Percentiles rank a stretch among this genome's conserved stretches.
phyloP scores from a whole-genome alignment of 2,113 vertebrate species.

The Crotalus horridus region DNA sequence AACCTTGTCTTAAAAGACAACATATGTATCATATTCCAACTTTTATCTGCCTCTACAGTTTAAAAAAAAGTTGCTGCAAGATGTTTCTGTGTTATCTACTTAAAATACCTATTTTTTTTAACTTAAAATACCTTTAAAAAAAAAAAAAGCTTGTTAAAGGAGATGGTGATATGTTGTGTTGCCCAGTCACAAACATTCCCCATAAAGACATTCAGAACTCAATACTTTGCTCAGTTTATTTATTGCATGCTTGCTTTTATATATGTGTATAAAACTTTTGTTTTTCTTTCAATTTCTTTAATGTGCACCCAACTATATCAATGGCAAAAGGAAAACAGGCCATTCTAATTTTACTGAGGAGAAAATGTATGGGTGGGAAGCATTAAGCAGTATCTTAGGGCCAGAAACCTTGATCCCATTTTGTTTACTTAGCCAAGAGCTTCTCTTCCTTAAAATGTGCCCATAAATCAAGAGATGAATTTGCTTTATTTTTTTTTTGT shows the following conservation, averaged over 20 bases:
- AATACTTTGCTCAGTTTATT: neutral
- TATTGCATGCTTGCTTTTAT: neutral
- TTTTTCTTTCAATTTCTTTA: neutral
- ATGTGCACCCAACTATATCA: neutral
- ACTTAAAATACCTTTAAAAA: too few species aligned
- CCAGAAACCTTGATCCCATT: neutral
- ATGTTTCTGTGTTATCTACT: neutral
- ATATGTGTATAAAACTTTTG: neutral
- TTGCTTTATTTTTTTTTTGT: neutral
- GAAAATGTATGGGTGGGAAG: neutral
- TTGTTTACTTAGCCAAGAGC: neutral
- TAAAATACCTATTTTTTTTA: neutral
- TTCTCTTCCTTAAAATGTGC: neutral
- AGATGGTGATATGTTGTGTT: neutral
- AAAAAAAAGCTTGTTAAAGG: neutral
- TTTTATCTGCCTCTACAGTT: slow-evolving; percentile 40
- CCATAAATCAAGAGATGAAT: neutral
- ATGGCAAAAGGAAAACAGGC: neutral
- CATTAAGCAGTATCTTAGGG: neutral
- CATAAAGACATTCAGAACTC: neutral
- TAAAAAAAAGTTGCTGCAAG: slow-evolving; percentile 41
- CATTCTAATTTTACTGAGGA: neutral
- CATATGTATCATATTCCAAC: slow-evolving; percentile 23
- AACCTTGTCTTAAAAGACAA: slow-evolving; percentile 38
- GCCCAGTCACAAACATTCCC: neutral